These are phyloP conservation scores for Casuarius casuarius DNA, from an alignment of 2,113 vertebrate species.

Conservation along the genomic window DNA sequence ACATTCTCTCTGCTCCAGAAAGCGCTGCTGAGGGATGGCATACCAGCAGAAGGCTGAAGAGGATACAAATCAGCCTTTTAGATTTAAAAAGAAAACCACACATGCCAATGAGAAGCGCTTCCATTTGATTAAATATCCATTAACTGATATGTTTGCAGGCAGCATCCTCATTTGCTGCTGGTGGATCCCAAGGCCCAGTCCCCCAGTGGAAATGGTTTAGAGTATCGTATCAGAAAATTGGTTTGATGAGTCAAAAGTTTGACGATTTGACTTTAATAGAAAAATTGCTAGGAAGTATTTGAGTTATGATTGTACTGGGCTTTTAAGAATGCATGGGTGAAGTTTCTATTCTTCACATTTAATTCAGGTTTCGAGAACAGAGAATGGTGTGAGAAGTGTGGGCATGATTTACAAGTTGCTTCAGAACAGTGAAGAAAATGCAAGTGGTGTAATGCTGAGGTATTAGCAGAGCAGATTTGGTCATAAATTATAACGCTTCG, in stretches of 20 bases:
- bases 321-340: constrained; percentile 34
- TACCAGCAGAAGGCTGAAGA: neutral
- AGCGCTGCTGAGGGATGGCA: neutral
- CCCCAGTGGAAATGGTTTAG: neutral
- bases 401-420: constrained; percentile 44
- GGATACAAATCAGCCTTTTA: neutral
- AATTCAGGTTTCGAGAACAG: constrained; percentile 36
- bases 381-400: constrained; percentile 23
- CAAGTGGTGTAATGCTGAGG: neutral
- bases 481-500: constrained; percentile 32
- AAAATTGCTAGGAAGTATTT: neutral
- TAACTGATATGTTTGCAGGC: neutral
- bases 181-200: neutral
- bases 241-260: constrained; percentile 25
- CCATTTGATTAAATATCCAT: neutral
- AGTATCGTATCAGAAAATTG: constrained; percentile 18
- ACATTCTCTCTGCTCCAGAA: fast-evolving
- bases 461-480: constrained; percentile 22
- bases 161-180: neutral
- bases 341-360: constrained; percentile 26
- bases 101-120: neutral
- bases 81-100: neutral
- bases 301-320: constrained; percentile 15
- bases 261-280: constrained; percentile 17
- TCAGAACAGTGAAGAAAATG: constrained; percentile 50